phyloP scores from a whole-genome alignment of 2,888 invertebrate species.

The Melanostoma mellinum region DNA sequence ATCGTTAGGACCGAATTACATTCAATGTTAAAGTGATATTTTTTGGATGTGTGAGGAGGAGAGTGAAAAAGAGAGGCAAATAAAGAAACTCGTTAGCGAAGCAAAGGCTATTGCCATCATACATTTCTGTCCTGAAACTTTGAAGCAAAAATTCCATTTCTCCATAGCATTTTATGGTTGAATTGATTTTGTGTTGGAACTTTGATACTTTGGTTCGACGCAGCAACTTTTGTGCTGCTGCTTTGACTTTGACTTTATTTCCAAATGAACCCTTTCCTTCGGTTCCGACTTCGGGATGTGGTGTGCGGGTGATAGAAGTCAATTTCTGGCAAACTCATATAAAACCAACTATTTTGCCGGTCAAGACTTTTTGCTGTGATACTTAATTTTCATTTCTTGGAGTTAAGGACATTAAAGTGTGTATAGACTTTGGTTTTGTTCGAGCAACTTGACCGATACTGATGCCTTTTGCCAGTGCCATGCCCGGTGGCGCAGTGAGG shows the following conservation, averaged over 20 bases:
- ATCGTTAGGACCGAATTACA: conserved; percentile 70
- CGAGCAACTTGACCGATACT: neutral
- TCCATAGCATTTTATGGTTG: conserved; percentile 50
- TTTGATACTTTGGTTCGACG: conserved; percentile 35
- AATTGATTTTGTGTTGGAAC: conserved; percentile 59
- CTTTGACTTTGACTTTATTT: conserved; percentile 59
- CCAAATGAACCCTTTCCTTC: conserved; percentile 56
- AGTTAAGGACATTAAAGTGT: neutral
- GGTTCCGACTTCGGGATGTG: neutral
- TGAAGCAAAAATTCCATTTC: conserved; percentile 49
- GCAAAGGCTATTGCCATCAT: conserved; percentile 37
- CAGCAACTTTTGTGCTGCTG: conserved; percentile 36
- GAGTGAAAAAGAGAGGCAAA: neutral
- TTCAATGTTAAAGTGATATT: conserved; percentile 61
- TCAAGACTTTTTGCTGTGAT: conserved; percentile 37
- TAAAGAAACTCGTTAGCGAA: conserved; percentile 52
- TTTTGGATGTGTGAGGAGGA: conserved; percentile 21
- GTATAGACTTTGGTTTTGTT: too few relatives aligned
- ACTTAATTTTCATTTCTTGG: conserved; percentile 55
- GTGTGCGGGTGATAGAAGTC: conserved; percentile 36
- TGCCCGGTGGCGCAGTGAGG: conserved; percentile 14
- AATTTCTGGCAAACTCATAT: conserved; percentile 42
- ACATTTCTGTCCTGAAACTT: conserved; percentile 56
- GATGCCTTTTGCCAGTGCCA: too few relatives aligned
- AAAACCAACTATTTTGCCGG: neutral